Base-by-base conservation (phyloP, 2,888 invertebrate genomes). In the Orchesellides sinensis region DNA sequence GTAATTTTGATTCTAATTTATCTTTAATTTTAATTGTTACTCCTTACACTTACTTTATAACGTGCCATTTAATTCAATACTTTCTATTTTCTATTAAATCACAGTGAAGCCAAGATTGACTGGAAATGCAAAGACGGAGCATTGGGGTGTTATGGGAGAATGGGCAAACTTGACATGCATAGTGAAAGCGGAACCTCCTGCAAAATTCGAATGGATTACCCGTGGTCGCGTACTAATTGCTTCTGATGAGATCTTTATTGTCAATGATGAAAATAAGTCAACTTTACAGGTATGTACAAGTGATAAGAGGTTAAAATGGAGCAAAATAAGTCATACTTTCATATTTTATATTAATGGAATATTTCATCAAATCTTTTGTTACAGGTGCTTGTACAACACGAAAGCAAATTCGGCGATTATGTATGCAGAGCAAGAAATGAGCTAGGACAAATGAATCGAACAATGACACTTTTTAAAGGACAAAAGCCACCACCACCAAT, bases 91-190 rank as follows among this genome's bases (percentile, higher is more conserved):
- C n/a, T n/a, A n/a, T n/a, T n/a, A n/a, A n/a, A n/a, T n/a, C n/a
- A 19, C 27, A 88, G 88, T 86, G 84, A 87, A 86, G 75, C 88
- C 88, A 25, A 85, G 83, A 69, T 81, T 85, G 79, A 47, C 72
- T 2, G 85, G 79, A 29, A 77, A 72, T 14, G 49, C 83, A 25
- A 82, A 70, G 47, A 63, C 70, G 23, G 86, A 87, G 65, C 84
- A 86, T 40, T 88, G 85, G 85, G 88, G 88, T 1, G 88, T 88
- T 25, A 52, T 92, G 63, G 91, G 91, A 49, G 93, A 93, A 19
- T 90, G 89, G 32, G 92, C 92, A 1, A 92, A 92, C 89, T 90
- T 94, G 80, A 92, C 92, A 14, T 93, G 93, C 89, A 90, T 91
- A 88, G 92, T 91, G 70, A 90, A 91, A 83, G 92, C 92, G 4